These are phyloP conservation scores for Hermaeophaga mercurialis DNA, from an alignment of 2,888 invertebrate genomes.

Conservation along the genomic window DNA sequence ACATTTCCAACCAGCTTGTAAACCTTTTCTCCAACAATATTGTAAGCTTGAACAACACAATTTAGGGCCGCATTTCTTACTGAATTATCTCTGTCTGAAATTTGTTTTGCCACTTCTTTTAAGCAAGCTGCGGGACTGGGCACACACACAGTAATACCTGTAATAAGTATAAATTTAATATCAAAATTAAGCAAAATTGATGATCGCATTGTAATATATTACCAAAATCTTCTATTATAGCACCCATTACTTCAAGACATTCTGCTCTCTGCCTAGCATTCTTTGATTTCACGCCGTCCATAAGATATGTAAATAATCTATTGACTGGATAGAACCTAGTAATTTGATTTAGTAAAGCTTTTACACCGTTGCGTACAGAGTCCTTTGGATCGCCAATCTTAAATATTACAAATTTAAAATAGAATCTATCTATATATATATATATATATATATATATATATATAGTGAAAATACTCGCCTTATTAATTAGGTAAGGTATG, in stretches of 20 bases:
- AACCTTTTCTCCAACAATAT: constrained; percentile 87
- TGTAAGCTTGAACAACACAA: constrained; percentile 88
- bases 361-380: constrained; percentile 87
- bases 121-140: constrained; percentile 80
- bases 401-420: constrained; percentile 24
- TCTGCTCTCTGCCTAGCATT: constrained; percentile 96
- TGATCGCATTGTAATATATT: constrained; percentile 18
- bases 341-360: constrained; percentile 82
- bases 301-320: constrained; percentile 86
- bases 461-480: constrained; percentile 64
- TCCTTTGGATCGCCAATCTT: constrained; percentile 96
- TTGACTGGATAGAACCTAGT: constrained; percentile 85
- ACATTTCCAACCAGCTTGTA: constrained; percentile 92
- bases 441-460: no score
- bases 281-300: constrained; percentile 96
- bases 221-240: constrained; percentile 84
- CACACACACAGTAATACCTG: constrained; percentile 74
- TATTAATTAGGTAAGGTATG: constrained; percentile 91
- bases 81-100: constrained; percentile 93
- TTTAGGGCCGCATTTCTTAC: constrained; percentile 96
- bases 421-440: no score
- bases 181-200: no score
- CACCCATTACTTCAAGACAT: constrained; percentile 90
- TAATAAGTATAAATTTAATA: constrained; percentile 25
- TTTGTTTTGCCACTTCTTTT: constrained; percentile 91